A percentile compares a stretch with the other conserved stretches of the same genome.
Conservation (phyloP, 2,888 invertebrate genomes). For the Tetranychus piercei region DNA sequence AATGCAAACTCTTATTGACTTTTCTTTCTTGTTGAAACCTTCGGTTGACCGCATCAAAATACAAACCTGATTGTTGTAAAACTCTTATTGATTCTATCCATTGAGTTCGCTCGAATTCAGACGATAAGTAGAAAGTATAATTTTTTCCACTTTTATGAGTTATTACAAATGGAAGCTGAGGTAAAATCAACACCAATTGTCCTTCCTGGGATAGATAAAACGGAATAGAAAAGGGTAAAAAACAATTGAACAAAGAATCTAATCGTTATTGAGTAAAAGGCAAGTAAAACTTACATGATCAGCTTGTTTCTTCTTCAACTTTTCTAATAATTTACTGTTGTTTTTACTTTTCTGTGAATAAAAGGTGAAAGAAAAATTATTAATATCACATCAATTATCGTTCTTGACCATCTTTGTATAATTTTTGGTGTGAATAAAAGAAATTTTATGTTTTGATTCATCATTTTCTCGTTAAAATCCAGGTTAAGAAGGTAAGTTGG, state of each 20-base stretch:
- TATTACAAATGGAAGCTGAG: slow-evolving; percentile 65
- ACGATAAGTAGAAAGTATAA: slow-evolving; percentile 59
- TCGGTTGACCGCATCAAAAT: background rate
- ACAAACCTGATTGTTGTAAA: slow-evolving; percentile 42
- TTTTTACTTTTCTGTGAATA: slow-evolving; percentile 16
- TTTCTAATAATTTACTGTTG: slow-evolving; percentile 40
- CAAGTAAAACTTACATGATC: slow-evolving; percentile 41
- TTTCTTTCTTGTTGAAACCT: background rate
- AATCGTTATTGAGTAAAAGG: background rate
- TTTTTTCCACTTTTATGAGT: slow-evolving; percentile 42
- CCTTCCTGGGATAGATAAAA: slow-evolving; percentile 41
- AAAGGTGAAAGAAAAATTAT: background rate
- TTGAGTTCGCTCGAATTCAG: slow-evolving; percentile 78
- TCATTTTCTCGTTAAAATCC: background rate
- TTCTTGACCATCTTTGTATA: background rate
- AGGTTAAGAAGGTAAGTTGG: background rate
- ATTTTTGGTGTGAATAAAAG: background rate
- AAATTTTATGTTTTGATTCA: background rate
- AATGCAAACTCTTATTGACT: background rate
- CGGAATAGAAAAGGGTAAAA: background rate
- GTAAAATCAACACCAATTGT: slow-evolving; percentile 70
- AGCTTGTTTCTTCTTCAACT: slow-evolving; percentile 68
- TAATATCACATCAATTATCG: background rate
- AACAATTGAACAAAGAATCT: background rate
- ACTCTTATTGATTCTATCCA: slow-evolving; percentile 82